phyloP scores from a whole-genome alignment of 1,140 invertebrate genomes.

The Macrobrachium rosenbergii region DNA sequence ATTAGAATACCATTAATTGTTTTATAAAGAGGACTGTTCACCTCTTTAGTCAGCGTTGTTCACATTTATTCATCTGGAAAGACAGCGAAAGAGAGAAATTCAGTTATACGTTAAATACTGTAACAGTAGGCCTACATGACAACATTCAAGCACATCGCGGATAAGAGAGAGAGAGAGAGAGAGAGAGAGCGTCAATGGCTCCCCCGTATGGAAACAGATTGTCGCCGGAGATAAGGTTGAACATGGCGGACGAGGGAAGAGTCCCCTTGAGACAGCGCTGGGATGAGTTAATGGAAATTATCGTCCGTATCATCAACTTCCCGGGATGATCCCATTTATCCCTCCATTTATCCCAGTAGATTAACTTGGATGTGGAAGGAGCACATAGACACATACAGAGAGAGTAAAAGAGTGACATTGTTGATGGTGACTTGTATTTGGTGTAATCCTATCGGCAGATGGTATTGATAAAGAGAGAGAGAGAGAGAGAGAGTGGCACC shows the following conservation, averaged over 20 bases:
- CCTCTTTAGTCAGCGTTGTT: no score
- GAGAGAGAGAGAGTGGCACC: neutral
- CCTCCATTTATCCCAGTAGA: neutral
- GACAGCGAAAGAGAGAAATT: no score
- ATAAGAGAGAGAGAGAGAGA: no score
- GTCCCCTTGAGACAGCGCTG: conserved; percentile 11
- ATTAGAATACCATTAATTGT: no score
- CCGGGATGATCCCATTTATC: neutral
- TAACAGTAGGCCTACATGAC: no score
- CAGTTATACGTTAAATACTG: no score
- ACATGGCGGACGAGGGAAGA: neutral
- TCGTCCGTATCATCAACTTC: conserved; percentile 38
- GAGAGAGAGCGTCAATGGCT: no score
- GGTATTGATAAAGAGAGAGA: neutral
- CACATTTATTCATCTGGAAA: no score
- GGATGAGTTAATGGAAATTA: conserved; percentile 18
- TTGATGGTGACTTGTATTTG: neutral
- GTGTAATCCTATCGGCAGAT: neutral
- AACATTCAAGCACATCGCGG: no score
- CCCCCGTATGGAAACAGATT: no score
- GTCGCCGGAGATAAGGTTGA: neutral
- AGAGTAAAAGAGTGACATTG: neutral
- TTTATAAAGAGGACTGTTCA: no score
- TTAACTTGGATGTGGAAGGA: neutral
- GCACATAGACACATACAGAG: neutral